Base-by-base conservation (phyloP, 2,113 vertebrate species). In the Rousettus leschenaultii region DNA sequence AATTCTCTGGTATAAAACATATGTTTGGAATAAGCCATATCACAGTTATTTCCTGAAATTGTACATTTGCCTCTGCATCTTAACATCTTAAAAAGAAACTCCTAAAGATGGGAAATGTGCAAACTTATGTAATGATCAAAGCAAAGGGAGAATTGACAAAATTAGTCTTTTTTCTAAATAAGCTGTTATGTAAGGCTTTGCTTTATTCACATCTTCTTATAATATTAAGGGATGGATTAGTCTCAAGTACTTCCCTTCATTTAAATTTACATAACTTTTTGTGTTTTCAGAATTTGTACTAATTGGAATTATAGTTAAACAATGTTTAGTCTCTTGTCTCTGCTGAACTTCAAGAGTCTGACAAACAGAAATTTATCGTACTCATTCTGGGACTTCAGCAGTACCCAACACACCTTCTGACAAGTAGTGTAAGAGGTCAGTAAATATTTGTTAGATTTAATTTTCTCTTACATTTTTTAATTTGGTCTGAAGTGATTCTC, bases 391-490 rank as follows among this genome's bases (percentile, higher is more conserved):
- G 14, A 61, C 8, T 10, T 65, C 15, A 61, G 43, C 8, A 74
- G 30, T 12, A 66, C 33, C 24, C 16, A 83, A 13, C 10, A 65
- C 6, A 35, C 24, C 3, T 71, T 71, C 75, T 91, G 59, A 91
- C 18, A 89, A 33, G 33, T 57, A 79, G 30, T 86, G 6, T 38
- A 26, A 65, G 18, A 80, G 40, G 21, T 87, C 38, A 74, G 63
- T 86, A 86, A 87, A 75, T 35, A 66, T 68, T 75, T 80, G 57
- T 35, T 66, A 92, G 85, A 74, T 93, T 96, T 89, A 74, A 86
- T 83, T 77, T 96, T 90, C 21, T 89, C 38, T 78, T 73, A 57
- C 26, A 40, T 59, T 78, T 9, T 75, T 94, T 55, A 90, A 87
- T 68, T 83, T 85, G n/a, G 3, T 55, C 51, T 89, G 33, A 95